Conservation (phyloP, 2,113 vertebrate genomes). For the Colinus virginianus region DNA sequence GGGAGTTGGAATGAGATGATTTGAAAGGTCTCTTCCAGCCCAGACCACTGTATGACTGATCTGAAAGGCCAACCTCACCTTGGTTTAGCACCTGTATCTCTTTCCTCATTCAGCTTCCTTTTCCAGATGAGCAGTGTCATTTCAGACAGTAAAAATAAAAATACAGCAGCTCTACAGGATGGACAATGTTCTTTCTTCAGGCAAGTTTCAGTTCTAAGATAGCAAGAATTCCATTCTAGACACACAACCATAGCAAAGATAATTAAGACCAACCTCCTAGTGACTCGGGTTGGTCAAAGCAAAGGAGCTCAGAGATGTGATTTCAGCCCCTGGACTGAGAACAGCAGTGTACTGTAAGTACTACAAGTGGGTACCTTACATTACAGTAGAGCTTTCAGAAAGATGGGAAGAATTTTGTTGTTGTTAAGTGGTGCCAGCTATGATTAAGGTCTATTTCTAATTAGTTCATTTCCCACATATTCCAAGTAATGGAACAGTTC, state of each 20-base stretch:
- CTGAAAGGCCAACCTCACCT: neutral
- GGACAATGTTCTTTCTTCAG: neutral
- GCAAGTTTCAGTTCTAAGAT: neutral
- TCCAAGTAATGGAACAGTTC: neutral
- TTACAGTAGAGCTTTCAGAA: neutral
- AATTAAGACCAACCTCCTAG: neutral
- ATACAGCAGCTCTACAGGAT: neutral
- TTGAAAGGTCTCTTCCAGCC: too few relatives aligned
- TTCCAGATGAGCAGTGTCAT: neutral
- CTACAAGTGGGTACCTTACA: neutral
- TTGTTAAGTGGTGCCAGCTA: neutral
- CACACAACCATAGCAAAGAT: neutral
- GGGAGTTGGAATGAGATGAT: too few relatives aligned
- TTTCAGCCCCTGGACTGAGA: neutral
- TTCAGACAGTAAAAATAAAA: neutral
- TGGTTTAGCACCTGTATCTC: neutral
- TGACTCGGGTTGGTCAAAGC: neutral
- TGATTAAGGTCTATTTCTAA: neutral
- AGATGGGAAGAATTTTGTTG: neutral
- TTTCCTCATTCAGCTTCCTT: neutral
- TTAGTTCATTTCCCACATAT: neutral
- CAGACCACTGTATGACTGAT: too few relatives aligned
- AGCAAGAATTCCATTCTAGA: slow-evolving; percentile 14
- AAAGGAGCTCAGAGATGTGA: neutral
- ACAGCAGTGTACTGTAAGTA: neutral